Conservation (phyloP, 2,797 vertebrate genomes). For the Oreortyx pictus region DNA sequence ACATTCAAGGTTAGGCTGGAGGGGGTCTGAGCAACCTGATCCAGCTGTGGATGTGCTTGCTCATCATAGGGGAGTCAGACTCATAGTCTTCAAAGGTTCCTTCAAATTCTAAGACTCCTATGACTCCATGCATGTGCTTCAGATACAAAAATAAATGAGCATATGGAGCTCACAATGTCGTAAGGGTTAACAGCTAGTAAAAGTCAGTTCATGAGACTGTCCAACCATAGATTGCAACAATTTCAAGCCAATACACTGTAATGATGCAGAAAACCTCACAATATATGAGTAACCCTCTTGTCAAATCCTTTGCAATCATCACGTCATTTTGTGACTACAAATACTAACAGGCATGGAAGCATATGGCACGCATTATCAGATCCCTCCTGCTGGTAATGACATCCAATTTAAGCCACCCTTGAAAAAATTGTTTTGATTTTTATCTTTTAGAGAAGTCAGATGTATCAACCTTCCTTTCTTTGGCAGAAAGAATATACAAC, state of each 20-base stretch:
- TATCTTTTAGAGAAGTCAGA: neutral
- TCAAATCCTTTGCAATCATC: neutral
- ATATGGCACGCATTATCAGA: neutral
- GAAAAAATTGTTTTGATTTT: neutral
- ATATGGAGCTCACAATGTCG: neutral
- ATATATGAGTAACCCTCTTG: accelerated
- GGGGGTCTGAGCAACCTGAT: too few species aligned
- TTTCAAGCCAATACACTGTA: neutral
- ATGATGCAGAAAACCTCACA: neutral
- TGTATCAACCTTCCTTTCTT: neutral
- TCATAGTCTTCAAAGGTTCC: too few species aligned
- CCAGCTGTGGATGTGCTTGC: too few species aligned
- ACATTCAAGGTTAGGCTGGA: too few species aligned
- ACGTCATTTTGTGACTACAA: neutral
- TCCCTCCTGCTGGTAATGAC: neutral
- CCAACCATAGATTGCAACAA: neutral
- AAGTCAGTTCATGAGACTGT: neutral
- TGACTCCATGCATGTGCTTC: neutral
- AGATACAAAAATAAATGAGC: neutral
- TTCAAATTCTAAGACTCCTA: too few species aligned
- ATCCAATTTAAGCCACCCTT: neutral
- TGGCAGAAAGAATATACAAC: neutral
- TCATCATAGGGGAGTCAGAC: too few species aligned
- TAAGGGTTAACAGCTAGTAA: neutral
- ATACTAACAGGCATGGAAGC: neutral